A percentile compares a stretch with the other conserved stretches of the same genome.
Conservation (phyloP, 2,888 invertebrate species). For the Lepidonotus clava region DNA sequence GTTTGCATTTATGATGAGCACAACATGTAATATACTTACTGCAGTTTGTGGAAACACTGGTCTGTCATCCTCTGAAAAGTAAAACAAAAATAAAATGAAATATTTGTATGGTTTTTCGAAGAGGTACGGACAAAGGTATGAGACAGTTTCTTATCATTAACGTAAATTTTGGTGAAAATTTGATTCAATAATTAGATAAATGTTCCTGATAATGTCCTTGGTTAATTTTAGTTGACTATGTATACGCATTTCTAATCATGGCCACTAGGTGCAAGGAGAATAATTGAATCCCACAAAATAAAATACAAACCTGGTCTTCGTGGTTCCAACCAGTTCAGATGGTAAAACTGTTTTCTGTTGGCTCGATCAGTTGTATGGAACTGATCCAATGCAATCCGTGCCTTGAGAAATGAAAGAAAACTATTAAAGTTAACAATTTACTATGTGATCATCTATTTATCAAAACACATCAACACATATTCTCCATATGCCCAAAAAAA, state of each 20-base stretch:
- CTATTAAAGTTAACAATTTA: background rate
- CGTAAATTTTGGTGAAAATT: too few relatives aligned
- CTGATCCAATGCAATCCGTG: slow-evolving; percentile 75
- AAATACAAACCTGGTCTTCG: slow-evolving; percentile 59
- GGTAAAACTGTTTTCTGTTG: slow-evolving; percentile 77
- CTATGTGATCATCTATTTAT: background rate
- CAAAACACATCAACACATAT: background rate
- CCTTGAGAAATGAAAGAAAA: slow-evolving; percentile 66
- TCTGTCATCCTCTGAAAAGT: slow-evolving; percentile 51
- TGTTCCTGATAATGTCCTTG: too few relatives aligned
- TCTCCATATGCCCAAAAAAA: too few relatives aligned
- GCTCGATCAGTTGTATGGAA: slow-evolving; percentile 76
- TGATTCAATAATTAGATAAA: too few relatives aligned
- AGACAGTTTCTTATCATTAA: too few relatives aligned
- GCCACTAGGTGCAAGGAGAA: too few relatives aligned
- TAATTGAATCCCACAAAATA: too few relatives aligned
- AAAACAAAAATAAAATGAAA: background rate
- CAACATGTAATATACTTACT: slow-evolving; percentile 54
- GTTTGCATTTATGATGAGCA: background rate
- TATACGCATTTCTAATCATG: too few relatives aligned
- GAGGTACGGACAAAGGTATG: too few relatives aligned
- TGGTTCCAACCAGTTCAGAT: slow-evolving; percentile 73
- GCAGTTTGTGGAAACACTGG: slow-evolving; percentile 58
- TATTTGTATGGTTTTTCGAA: background rate
- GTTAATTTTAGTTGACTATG: too few relatives aligned